Evolutionary conservation across 2,888 invertebrate species (phyloP).

Genomic region (Oasisia sp.): DNA sequence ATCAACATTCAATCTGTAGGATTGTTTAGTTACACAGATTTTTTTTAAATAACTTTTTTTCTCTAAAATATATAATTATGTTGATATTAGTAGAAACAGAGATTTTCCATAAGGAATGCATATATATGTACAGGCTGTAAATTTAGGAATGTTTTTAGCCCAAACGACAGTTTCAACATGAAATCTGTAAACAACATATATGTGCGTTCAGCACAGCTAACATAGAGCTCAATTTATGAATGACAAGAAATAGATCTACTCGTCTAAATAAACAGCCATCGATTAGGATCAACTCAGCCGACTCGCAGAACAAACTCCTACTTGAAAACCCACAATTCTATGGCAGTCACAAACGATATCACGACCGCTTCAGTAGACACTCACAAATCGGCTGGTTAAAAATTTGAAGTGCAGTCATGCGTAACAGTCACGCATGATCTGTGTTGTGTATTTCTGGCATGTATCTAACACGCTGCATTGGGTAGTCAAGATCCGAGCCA

Average conservation of each 20-base stretch:
- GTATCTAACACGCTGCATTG: not conserved
- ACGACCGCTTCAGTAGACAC: not conserved
- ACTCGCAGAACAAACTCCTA: not conserved
- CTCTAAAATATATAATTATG: not conserved
- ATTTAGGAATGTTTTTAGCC: no score
- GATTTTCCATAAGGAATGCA: not conserved
- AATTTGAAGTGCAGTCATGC: not conserved
- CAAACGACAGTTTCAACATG: not conserved
- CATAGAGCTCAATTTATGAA: not conserved
- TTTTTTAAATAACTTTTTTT: not conserved
- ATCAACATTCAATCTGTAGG: not conserved
- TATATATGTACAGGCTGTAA: not conserved
- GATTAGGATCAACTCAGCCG: not conserved
- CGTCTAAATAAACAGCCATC: not conserved
- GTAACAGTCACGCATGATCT: constrained; percentile 1
- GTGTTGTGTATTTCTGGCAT: not conserved
- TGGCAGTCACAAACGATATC: not conserved
- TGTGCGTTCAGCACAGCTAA: not conserved
- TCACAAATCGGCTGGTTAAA: not conserved
- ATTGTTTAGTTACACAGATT: not conserved
- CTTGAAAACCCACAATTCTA: not conserved
- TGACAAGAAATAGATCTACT: not conserved
- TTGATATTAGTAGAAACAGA: not conserved
- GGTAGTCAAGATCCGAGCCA: not conserved
- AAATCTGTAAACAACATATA: not conserved